Base-by-base conservation (phyloP, 2,888 invertebrate genomes). In the Zaprionus bogoriensis region DNA sequence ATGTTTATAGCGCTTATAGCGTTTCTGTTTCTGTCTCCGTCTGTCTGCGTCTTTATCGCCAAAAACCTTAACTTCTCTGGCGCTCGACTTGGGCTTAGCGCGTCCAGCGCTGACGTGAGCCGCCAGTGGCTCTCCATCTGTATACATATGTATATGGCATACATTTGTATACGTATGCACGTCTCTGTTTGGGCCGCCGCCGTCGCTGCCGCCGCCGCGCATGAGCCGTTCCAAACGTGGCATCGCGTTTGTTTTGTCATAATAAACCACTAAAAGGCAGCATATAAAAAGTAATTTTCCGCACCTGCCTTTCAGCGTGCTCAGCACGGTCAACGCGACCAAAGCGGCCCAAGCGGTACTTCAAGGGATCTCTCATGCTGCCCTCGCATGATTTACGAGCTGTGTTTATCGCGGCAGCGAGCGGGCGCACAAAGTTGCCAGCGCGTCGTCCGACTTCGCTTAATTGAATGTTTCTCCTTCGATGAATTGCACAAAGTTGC, bases 231-330 rank as follows among this genome's bases (percentile, higher is more conserved):
- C 28, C 17, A 27, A 61, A 76, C 64, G 80, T 70, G 77, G 68
- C 60, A 52, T 76, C 70, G 76, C 68, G 85, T 72, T 77, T 77
- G 71, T 77, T 83, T 81, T 86, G 87, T 86, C 87, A 84, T 84
- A 84, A 87, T 83, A 88, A 88, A 80, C 86, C 87, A 82, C 87
- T 87, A 87, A 88, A 87, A 79, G 77, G 74, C 74, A 87, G 76
- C 85, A 73, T 84, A 87, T 84, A 88, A 88, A 88, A 87, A 76
- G 80, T 78, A 81, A 88, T 88, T 88, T 88, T 89, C 88, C 88
- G 86, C 88, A 88, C 89, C 88, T 88, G 88, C 88, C 87, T 75
- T 69, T 66, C 62, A 77, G 66, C 63, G 77, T 74, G 71, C 46
- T 51, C 66, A 82, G 74, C 72, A 67, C 23, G 38, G 41, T 66